These are phyloP conservation scores for Sebastes fasciatus DNA, from an alignment of 2,113 vertebrate species.

Conservation along the genomic window DNA sequence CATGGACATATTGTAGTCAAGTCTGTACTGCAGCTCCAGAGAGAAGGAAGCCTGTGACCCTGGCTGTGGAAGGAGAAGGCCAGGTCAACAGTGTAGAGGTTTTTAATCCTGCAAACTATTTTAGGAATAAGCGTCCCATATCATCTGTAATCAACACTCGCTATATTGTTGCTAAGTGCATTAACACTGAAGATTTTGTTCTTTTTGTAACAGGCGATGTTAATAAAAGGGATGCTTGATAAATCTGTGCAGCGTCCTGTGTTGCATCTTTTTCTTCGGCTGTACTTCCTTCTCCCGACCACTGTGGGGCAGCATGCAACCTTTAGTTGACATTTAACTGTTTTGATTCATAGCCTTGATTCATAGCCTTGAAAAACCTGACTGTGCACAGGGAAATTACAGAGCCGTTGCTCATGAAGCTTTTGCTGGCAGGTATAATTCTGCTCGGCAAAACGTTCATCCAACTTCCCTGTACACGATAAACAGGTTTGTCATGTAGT, in stretches of 20 bases:
- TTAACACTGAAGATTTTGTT: constrained; percentile 85
- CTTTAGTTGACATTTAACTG: background rate
- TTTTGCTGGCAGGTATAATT: constrained; percentile 6
- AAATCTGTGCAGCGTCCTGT: constrained; percentile 61
- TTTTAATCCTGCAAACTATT: constrained; percentile 80
- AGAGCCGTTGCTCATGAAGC: constrained; percentile 12
- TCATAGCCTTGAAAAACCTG: constrained; percentile 4
- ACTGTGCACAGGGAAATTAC: constrained; percentile 8
- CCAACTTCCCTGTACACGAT: background rate
- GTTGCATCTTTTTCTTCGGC: constrained; percentile 1
- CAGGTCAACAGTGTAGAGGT: constrained; percentile 66
- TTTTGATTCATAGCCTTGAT: background rate
- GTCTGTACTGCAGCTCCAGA: constrained; percentile 68
- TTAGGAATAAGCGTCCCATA: constrained; percentile 76
- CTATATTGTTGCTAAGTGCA: constrained; percentile 84
- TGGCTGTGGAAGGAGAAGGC: constrained; percentile 49
- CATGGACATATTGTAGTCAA: constrained; percentile 50
- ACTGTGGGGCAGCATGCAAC: constrained; percentile 66
- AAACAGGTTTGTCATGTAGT: constrained; percentile 33
- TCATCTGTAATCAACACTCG: constrained; percentile 80
- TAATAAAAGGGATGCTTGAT: constrained; percentile 89
- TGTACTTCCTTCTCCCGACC: constrained; percentile 50
- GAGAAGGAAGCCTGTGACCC: constrained; percentile 54
- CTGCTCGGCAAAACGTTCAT: background rate
- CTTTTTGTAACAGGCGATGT: constrained; percentile 87